Percentiles rank a stretch among this genome's conserved stretches.
Conservation (phyloP, 2,797 vertebrate genomes). For the Pseudotriccus pelzelni region DNA sequence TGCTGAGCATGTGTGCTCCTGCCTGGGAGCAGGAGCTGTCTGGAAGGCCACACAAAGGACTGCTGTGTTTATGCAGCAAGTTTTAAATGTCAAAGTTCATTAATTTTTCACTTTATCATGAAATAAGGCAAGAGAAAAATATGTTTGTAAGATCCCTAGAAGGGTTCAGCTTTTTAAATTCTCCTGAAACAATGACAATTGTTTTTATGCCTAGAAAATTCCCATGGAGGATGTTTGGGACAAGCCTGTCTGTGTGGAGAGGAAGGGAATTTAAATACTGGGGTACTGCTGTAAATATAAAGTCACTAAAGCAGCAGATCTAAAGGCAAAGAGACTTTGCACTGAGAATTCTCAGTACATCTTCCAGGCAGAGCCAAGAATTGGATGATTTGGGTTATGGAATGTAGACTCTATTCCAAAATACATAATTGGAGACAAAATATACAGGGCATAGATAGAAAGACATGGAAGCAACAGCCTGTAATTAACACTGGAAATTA, state of each 20-base stretch:
- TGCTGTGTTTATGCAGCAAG: neutral
- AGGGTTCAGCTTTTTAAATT: neutral
- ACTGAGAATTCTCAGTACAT: neutral
- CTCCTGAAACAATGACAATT: neutral
- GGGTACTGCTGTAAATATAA: neutral
- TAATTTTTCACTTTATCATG: neutral
- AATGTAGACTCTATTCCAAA: neutral
- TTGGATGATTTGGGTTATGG: neutral
- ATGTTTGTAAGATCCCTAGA: neutral
- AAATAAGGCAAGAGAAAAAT: neutral
- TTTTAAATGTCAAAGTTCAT: neutral
- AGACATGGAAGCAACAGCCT: constrained; percentile 22
- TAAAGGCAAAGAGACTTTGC: neutral
- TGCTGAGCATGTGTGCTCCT: neutral
- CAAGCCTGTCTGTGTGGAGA: neutral
- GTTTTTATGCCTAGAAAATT: neutral
- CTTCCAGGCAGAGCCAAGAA: neutral
- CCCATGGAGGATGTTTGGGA: neutral
- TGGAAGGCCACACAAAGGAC: neutral
- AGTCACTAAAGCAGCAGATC: neutral
- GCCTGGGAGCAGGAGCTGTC: neutral
- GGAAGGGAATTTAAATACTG: neutral
- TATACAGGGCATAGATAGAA: neutral
- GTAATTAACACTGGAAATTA: constrained; percentile 15
- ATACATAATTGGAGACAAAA: constrained; percentile 25